These are phyloP conservation scores for Drosophila watanabei DNA, from an alignment of 1,140 invertebrate genomes.

Conservation along the genomic window DNA sequence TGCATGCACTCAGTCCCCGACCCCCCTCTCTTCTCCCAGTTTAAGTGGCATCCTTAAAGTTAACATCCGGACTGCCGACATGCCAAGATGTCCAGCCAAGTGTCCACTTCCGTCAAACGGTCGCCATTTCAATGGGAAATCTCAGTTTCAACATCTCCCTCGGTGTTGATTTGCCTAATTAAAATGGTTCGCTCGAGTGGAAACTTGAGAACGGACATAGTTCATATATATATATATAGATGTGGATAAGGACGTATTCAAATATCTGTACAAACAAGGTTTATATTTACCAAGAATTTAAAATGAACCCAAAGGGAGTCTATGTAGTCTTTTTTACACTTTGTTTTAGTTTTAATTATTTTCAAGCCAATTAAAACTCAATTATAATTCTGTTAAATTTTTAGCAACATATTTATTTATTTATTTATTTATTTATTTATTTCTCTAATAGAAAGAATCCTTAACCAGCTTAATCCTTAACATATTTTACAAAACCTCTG, in stretches of 20 bases:
- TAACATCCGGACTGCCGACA: conserved; percentile 12
- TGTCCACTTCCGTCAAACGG: conserved; percentile 31
- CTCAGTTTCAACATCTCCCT: conserved; percentile 17
- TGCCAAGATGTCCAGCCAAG: conserved; percentile 10
- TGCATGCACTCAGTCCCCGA: not conserved
- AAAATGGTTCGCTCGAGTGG: conserved; percentile 44
- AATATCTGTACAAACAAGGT: not conserved
- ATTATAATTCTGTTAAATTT: too few relatives aligned
- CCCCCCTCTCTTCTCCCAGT: not conserved
- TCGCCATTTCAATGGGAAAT: conserved; percentile 26
- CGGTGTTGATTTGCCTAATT: conserved; percentile 51
- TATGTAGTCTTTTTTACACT: too few relatives aligned
- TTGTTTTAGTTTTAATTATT: too few relatives aligned
- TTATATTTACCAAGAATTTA: too few relatives aligned
- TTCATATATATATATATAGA: not conserved
- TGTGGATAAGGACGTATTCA: not conserved
- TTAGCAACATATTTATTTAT: too few relatives aligned
- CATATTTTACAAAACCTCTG: not conserved
- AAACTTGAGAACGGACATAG: conserved; percentile 25
- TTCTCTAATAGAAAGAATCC: too few relatives aligned
- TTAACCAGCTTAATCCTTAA: too few relatives aligned
- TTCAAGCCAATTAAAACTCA: too few relatives aligned
- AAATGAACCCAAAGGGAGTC: too few relatives aligned
- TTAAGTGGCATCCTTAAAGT: conserved; percentile 36
- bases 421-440: too few relatives aligned